phyloP scores from a whole-genome alignment of 2,888 invertebrate species.

The Dolomedes plantarius region DNA sequence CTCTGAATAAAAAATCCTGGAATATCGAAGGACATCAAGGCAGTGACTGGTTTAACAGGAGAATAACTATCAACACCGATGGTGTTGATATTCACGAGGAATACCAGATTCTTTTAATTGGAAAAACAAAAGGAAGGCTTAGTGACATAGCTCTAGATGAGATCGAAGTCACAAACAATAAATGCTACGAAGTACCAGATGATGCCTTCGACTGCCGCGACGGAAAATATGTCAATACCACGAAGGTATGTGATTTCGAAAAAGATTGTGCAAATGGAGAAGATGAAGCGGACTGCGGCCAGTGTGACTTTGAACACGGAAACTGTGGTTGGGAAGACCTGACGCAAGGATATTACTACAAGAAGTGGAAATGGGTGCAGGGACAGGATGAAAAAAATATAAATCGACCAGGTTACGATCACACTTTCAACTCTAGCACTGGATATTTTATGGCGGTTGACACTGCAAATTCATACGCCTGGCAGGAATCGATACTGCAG shows the following conservation, averaged over 20 bases:
- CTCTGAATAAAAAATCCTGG: conserved; percentile 1
- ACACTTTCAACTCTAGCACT: conserved; percentile 37
- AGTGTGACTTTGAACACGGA: conserved; percentile 71
- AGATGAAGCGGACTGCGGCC: conserved; percentile 77
- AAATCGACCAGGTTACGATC: conserved; percentile 46
- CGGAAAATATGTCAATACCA: conserved; percentile 31
- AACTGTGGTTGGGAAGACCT: conserved; percentile 68
- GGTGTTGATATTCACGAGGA: conserved; percentile 43
- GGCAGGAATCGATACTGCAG: conserved; percentile 13
- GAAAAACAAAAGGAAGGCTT: conserved; percentile 63
- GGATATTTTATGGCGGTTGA: conserved; percentile 53
- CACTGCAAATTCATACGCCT: neutral
- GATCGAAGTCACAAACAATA: conserved; percentile 51
- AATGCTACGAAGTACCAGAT: conserved; percentile 52
- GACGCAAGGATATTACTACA: conserved; percentile 4
- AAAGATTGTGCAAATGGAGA: conserved; percentile 77
- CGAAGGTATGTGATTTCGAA: conserved; percentile 76
- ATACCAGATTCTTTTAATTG: conserved; percentile 65
- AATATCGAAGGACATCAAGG: conserved; percentile 48
- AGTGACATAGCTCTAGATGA: conserved; percentile 73
- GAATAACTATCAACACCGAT: conserved; percentile 37
- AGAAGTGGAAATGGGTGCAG: conserved; percentile 35
- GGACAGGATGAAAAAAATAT: neutral
- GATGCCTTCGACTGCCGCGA: conserved; percentile 62
- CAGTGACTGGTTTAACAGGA: conserved; percentile 45